These are phyloP conservation scores for Campoletis raptor DNA, from an alignment of 2,888 invertebrate species.

Conservation along the genomic window DNA sequence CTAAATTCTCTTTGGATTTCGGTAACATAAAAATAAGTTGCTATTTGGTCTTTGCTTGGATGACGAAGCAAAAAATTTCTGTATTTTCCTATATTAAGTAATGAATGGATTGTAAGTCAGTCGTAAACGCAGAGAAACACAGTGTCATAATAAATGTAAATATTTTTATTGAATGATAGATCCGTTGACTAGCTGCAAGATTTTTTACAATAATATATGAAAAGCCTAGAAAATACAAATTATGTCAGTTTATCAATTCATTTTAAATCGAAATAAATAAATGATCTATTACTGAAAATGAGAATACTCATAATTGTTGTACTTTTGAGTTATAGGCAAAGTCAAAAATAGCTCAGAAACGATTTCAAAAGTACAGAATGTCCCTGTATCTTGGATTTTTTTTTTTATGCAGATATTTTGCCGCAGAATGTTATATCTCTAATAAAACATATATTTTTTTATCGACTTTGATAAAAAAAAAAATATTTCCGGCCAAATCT, in stretches of 20 bases:
- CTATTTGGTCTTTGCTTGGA: constrained; percentile 1
- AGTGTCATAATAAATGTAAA: neutral
- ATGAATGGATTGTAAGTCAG: neutral
- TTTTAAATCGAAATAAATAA: neutral
- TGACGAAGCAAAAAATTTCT: neutral
- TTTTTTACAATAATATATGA: neutral
- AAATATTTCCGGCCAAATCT: neutral
- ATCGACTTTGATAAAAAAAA: neutral
- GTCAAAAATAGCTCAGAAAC: neutral
- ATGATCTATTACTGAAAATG: neutral
- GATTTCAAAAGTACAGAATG: too few relatives aligned
- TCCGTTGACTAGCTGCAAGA: neutral
- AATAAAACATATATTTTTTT: neutral
- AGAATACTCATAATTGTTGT: neutral
- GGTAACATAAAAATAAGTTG: constrained; percentile 11
- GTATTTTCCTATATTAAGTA: neutral
- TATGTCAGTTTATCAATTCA: neutral
- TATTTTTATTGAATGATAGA: neutral
- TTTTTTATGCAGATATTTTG: neutral
- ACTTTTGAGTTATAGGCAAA: neutral
- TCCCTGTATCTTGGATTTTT: too few relatives aligned
- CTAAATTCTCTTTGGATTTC: constrained; percentile 40
- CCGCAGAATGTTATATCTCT: neutral
- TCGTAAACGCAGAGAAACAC: neutral
- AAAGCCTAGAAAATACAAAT: neutral